Evolutionary conservation across 2,888 invertebrate genomes (phyloP).

Genomic region (Acanthococcus lagerstroemiae): DNA sequence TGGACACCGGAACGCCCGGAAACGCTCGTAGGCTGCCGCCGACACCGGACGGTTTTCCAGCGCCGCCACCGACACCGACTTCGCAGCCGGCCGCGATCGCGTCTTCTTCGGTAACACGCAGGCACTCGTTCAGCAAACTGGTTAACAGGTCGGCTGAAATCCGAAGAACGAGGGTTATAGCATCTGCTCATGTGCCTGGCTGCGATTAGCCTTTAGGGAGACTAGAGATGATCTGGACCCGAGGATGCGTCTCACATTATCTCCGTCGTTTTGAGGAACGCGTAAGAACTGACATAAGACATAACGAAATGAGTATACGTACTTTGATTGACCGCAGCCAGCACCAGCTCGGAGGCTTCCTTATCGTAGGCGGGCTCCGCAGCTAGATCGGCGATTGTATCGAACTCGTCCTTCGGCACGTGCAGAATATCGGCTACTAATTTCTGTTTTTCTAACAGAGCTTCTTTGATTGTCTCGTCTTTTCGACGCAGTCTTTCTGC

Average conservation of each 20-base stretch:
- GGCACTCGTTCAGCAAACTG: slow-evolving; percentile 48
- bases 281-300: no score
- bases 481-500: slow-evolving; percentile 62
- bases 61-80: slow-evolving; percentile 30
- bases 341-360: slow-evolving; percentile 58
- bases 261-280: no score
- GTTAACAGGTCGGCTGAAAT: slow-evolving; percentile 48
- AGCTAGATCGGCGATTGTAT: slow-evolving; percentile 57
- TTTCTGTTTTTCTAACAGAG: slow-evolving; percentile 60
- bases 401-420: slow-evolving; percentile 60
- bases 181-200: no score
- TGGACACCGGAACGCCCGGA: slow-evolving; percentile 52
- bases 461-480: slow-evolving; percentile 58
- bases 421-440: slow-evolving; percentile 66
- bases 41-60: slow-evolving; percentile 41
- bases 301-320: no score
- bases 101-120: slow-evolving; percentile 50
- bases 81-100: slow-evolving; percentile 46
- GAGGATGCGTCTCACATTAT: no score
- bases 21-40: slow-evolving; percentile 38
- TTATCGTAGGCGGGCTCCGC: slow-evolving; percentile 49
- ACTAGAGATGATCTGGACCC: no score
- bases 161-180: no score
- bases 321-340: slow-evolving; percentile 61
- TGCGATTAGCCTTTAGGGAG: no score